phyloP scores from a whole-genome alignment of 2,113 vertebrate genomes.

The Galemys pyrenaicus region DNA sequence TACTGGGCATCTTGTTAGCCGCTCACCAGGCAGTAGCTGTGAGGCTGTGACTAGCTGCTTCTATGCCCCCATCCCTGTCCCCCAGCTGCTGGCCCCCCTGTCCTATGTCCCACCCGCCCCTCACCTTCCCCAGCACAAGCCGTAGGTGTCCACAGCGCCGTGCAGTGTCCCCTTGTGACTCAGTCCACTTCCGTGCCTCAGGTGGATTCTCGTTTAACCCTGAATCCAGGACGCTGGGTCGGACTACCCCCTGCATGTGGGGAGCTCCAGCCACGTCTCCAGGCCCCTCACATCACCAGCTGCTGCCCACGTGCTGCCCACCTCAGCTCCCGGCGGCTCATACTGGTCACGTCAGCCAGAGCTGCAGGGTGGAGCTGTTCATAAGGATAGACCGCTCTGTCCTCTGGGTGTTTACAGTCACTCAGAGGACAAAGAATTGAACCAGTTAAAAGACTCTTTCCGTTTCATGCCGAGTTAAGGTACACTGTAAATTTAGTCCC shows the following conservation, averaged over 20 bases:
- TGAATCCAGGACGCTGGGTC: background rate
- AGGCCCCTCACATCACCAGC: background rate
- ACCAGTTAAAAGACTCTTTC: background rate
- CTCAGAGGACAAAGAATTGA: background rate
- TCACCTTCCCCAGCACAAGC: background rate
- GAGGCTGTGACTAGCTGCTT: background rate
- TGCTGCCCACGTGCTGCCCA: too few relatives aligned
- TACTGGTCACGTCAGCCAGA: too few relatives aligned
- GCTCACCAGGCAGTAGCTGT: background rate
- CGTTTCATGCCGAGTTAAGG: background rate
- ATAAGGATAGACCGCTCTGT: background rate
- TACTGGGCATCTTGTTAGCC: constrained; percentile 68
- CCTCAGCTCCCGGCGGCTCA: too few relatives aligned
- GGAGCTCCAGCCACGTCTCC: background rate
- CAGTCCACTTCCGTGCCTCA: background rate
- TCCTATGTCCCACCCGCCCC: too few relatives aligned
- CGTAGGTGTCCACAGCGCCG: background rate
- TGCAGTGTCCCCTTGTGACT: background rate
- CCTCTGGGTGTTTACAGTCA: background rate
- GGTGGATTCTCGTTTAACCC: background rate
- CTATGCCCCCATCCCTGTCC: background rate
- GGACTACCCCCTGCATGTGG: background rate
- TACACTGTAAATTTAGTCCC: background rate
- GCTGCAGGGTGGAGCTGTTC: background rate
- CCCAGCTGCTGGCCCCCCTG: too few relatives aligned